Evolutionary conservation across 2,888 invertebrate genomes (phyloP), one percentile per base, ranked within the genome.

Genomic region (Napeogenes sylphis): DNA sequence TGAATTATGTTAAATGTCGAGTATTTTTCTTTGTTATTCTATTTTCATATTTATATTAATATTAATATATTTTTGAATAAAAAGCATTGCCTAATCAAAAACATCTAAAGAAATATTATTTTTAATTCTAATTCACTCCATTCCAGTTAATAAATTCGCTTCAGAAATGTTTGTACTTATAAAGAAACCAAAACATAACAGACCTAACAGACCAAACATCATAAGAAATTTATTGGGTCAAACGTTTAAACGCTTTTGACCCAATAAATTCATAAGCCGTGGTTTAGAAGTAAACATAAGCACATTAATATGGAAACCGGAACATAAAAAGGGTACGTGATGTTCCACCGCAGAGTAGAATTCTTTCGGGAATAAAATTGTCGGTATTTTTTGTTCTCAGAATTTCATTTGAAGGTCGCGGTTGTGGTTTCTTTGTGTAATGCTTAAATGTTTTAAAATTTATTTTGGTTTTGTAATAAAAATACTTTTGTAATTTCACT

Each of bases 251-350:
- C 59, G 59, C 53, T 38, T 64, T 58, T 42, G 60, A 59, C 59
- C 66, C 64, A 56, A 60, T 66, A 66, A 64, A 66, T 60, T 64
- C 64, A 64, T 66, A 66, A 62, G 62, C 59, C 60, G 65, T 65
- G 63, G 66, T 64, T 68, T 64, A 51, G 51, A 51, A 51, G 42
- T 51, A 58, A 58, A 58, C 53, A 58, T 58, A 30, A 57, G 35
- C 58, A 35, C 58, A 58, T 53, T 58, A 47, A 51, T 51, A 58
- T 58, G 53, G 47, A 53, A 51, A 58, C 42, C 30, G 51, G 51
- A 71, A 73, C 72, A 72, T 76, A 75, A 76, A 76, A 74, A 73
- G 68, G 61, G 59, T 69, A 75, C 75, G 77, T 76, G 76, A 74
- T 73, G 65, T 30, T 46, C 45, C 32, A 55, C 63, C 65, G 56